Evolutionary conservation across 2,888 invertebrate genomes (phyloP).

Genomic region (Nasonia oneida): DNA sequence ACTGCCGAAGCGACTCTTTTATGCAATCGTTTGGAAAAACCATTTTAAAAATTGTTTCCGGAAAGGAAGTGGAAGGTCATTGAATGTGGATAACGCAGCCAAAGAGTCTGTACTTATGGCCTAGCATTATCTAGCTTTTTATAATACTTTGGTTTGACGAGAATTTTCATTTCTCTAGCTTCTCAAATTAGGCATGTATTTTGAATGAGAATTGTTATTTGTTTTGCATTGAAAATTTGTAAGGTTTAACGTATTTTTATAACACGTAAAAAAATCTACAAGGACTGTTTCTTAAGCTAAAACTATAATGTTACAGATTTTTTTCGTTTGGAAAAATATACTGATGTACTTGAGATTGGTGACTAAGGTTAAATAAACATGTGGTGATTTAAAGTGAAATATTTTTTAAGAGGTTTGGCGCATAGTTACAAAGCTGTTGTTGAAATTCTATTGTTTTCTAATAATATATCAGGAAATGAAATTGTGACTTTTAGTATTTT

Average conservation of each 20-base stretch:
- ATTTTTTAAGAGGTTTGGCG: not conserved
- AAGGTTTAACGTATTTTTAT: too few species aligned
- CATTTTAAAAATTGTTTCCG: conserved; percentile 15
- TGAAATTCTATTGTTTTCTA: not conserved
- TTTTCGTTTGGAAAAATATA: not conserved
- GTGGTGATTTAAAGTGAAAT: not conserved
- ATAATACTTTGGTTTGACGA: not conserved
- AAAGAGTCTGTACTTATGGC: not conserved
- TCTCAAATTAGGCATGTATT: not conserved
- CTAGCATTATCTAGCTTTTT: not conserved
- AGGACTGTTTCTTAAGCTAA: not conserved
- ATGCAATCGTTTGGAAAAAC: conserved; percentile 4
- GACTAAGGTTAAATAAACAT: not conserved
- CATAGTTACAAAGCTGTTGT: not conserved
- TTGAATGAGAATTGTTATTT: not conserved
- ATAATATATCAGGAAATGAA: too few species aligned
- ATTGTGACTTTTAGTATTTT: too few species aligned
- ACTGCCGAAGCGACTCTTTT: not conserved
- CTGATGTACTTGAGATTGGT: not conserved
- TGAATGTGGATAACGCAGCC: not conserved
- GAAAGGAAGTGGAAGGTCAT: not conserved
- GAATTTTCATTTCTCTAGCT: not conserved
- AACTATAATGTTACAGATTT: not conserved
- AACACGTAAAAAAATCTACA: not conserved
- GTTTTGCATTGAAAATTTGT: not conserved